These are phyloP conservation scores for Sternotherus odoratus DNA, from an alignment of 2,797 vertebrate species.

Conservation along the genomic window DNA sequence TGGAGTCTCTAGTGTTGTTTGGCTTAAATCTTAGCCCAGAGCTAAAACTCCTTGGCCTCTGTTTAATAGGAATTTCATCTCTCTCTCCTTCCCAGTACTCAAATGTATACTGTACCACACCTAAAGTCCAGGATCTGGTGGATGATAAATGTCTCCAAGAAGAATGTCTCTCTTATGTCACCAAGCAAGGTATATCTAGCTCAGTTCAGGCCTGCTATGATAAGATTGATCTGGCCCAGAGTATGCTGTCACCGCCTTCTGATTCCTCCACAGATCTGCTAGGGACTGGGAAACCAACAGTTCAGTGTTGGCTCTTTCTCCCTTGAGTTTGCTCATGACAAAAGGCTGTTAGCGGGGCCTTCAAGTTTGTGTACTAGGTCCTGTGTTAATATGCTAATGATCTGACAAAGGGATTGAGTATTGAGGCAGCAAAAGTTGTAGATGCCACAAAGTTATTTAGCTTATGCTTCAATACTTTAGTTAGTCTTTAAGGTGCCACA, in stretches of 20 bases:
- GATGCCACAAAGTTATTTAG: background rate
- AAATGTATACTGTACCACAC: slow-evolving; percentile 97
- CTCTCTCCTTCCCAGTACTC: slow-evolving; percentile 87
- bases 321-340: background rate
- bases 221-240: background rate
- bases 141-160: slow-evolving; percentile 96
- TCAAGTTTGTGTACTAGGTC: background rate
- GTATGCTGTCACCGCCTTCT: background rate
- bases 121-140: slow-evolving; percentile 94
- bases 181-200: slow-evolving; percentile 92
- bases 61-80: background rate
- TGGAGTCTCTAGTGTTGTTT: background rate
- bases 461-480: too few relatives aligned
- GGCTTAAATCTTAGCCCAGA: background rate
- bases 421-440: background rate
- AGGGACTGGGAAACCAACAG: background rate
- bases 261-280: background rate
- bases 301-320: background rate
- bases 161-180: slow-evolving; percentile 93
- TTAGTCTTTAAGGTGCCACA: too few relatives aligned
- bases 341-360: background rate
- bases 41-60: background rate
- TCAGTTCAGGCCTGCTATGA: background rate
- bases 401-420: background rate
- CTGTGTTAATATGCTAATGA: background rate